These are phyloP conservation scores for Erynnis tages DNA, from an alignment of 2,888 invertebrate genomes.

Conservation along the genomic window DNA sequence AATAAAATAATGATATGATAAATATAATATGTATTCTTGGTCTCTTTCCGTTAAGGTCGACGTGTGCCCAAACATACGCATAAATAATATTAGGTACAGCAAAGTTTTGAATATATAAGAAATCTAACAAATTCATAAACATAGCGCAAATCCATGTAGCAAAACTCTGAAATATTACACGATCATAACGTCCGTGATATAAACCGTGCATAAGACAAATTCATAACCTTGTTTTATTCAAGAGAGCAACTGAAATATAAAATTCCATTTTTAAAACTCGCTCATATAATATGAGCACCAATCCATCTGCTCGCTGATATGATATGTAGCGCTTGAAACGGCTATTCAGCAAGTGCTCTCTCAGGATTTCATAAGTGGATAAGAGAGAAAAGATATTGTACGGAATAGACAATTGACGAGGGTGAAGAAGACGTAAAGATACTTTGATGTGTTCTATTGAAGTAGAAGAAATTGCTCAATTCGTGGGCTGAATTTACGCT, in stretches of 20 bases:
- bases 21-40: too few relatives aligned
- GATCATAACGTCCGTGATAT: conserved; percentile 19
- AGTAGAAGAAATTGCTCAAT: conserved; percentile 54
- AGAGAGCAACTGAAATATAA: conserved; percentile 28
- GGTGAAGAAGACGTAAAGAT: conserved; percentile 56
- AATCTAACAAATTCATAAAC: conserved; percentile 3
- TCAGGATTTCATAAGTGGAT: conserved; percentile 42
- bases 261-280: conserved; percentile 26
- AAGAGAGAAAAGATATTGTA: conserved; percentile 44
- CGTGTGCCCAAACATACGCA: too few relatives aligned
- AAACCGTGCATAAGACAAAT: conserved; percentile 24
- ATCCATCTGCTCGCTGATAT: conserved; percentile 27
- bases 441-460: conserved; percentile 62
- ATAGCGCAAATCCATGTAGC: conserved; percentile 1
- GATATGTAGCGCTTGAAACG: conserved; percentile 25
- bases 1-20: too few relatives aligned
- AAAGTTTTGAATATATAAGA: neutral
- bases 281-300: conserved; percentile 24
- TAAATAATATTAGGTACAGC: too few relatives aligned
- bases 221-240: conserved; percentile 28
- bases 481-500: conserved; percentile 59
- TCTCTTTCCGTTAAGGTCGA: too few relatives aligned
- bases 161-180: conserved; percentile 15
- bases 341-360: conserved; percentile 27
- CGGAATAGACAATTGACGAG: conserved; percentile 60